Conservation (phyloP, 2,888 invertebrate species). For the Torymus aiolomorphi region DNA sequence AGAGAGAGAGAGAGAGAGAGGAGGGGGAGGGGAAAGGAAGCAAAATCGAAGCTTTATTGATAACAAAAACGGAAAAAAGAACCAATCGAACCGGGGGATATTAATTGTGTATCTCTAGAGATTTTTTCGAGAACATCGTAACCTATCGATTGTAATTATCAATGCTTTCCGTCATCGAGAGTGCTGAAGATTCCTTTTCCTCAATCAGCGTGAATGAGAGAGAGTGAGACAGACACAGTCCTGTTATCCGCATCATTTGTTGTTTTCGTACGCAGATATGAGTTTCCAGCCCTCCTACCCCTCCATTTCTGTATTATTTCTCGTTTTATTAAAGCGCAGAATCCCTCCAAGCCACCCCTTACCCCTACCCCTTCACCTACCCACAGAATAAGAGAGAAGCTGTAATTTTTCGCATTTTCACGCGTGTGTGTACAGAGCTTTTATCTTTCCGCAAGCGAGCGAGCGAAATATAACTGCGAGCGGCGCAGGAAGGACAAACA, state of each 20-base stretch:
- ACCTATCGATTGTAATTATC: slow-evolving; percentile 47
- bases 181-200: too few relatives aligned
- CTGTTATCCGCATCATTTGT: slow-evolving; percentile 34
- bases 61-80: slow-evolving; percentile 4
- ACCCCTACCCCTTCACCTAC: slow-evolving; percentile 35
- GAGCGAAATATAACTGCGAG: background rate
- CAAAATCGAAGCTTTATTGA: background rate
- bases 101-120: slow-evolving; percentile 39
- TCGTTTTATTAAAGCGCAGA: slow-evolving; percentile 27
- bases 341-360: background rate
- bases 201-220: too few relatives aligned
- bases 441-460: slow-evolving; percentile 38
- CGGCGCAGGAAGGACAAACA: background rate
- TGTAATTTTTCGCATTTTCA: slow-evolving; percentile 54
- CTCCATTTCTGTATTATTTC: background rate
- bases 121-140: slow-evolving; percentile 43
- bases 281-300: slow-evolving; percentile 17
- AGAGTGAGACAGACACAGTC: background rate
- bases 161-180: too few relatives aligned
- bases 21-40: too few relatives aligned
- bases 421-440: slow-evolving; percentile 34
- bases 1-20: too few relatives aligned
- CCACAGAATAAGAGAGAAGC: background rate
- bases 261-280: slow-evolving; percentile 53
- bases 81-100: background rate